These are phyloP conservation scores for Cryptops parisi DNA, from an alignment of 2,888 invertebrate genomes.

Conservation along the genomic window DNA sequence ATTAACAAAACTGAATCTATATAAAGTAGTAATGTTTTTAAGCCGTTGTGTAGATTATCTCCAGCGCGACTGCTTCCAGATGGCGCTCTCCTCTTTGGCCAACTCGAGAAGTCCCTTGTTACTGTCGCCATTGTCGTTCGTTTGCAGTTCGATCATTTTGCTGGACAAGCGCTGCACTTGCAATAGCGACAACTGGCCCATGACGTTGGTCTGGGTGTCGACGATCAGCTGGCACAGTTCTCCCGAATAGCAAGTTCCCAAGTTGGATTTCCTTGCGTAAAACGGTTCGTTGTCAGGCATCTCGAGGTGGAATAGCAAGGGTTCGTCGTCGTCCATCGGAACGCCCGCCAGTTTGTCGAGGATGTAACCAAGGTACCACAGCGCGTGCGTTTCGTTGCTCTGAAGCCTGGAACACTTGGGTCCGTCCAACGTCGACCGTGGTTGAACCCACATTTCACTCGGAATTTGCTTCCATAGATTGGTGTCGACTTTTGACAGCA, in stretches of 20 bases:
- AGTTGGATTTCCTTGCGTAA: background rate
- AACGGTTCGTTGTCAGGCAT: constrained; percentile 8
- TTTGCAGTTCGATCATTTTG: constrained; percentile 2
- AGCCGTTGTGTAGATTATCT: too few relatives aligned
- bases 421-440: background rate
- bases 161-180: background rate
- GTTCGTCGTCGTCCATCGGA: background rate
- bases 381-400: constrained; percentile 7
- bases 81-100: constrained; percentile 5
- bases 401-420: background rate
- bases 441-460: constrained; percentile 1
- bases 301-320: constrained; percentile 9
- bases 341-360: constrained; percentile 8
- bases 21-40: too few relatives aligned
- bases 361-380: constrained; percentile 10
- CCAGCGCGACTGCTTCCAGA: constrained; percentile 2
- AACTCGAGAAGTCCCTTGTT: constrained; percentile 4
- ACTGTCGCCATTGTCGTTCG: background rate
- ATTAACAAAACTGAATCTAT: too few relatives aligned
- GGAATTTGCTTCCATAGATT: background rate
- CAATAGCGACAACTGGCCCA: background rate
- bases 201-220: constrained; percentile 7
- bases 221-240: constrained; percentile 8
- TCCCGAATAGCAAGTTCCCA: constrained; percentile 4
- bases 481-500: background rate